phyloP scores from a whole-genome alignment of 92 coral and sea anemone species.

The Porites rus region DNA sequence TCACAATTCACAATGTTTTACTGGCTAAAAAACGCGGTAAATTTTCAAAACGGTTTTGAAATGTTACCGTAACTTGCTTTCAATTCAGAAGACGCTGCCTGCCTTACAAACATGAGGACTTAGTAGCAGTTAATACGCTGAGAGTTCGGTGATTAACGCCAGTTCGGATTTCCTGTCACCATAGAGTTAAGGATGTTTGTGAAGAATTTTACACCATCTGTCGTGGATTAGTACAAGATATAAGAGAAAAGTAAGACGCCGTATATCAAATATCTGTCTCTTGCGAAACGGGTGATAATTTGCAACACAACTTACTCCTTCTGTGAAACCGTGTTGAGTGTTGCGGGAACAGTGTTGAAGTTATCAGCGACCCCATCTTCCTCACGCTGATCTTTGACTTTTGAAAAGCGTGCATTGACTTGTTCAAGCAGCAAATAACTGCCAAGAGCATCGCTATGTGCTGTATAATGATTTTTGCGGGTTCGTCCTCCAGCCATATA shows the following conservation, averaged over 20 bases:
- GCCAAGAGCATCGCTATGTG: constrained; percentile 30
- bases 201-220: constrained; percentile 38
- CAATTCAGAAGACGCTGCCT: neutral
- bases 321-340: constrained; percentile 18
- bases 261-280: constrained; percentile 35
- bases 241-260: constrained; percentile 4
- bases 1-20: constrained; percentile 29
- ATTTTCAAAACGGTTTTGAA: constrained; percentile 42
- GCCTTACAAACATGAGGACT: neutral
- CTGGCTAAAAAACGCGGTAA: constrained; percentile 56
- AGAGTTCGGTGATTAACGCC: neutral
- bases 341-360: constrained; percentile 37
- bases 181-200: constrained; percentile 24
- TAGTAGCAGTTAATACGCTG: neutral
- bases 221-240: constrained; percentile 5
- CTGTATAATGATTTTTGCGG: constrained; percentile 37
- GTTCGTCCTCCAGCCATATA: neutral
- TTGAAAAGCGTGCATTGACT: constrained; percentile 20
- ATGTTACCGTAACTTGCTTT: neutral
- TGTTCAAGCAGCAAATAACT: constrained; percentile 28
- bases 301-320: constrained; percentile 1
- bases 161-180: constrained; percentile 38
- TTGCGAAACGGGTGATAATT: neutral
- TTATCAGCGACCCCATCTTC: constrained; percentile 25
- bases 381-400: constrained; percentile 50